Evolutionary conservation across 92 coral and sea anemone genomes (phyloP), one percentile per base, ranked within the genome.

Genomic region (Paramuricea clavata): DNA sequence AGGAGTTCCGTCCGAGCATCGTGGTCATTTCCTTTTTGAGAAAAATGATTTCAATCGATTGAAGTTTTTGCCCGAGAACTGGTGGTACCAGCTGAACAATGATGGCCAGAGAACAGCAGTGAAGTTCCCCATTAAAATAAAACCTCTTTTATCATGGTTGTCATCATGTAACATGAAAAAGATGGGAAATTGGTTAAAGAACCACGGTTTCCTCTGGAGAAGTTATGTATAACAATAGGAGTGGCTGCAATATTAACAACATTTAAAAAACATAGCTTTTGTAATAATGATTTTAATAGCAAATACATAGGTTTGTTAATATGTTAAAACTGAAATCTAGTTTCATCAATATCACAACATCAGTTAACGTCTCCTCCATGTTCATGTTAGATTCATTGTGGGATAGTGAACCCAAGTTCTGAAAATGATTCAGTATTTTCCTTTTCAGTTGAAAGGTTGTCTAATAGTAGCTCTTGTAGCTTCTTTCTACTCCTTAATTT

Each of bases 101-200:
- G 82, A 91, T 87, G 93, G 91, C 26, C 76, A 91, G 44, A 91
- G 89, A 0, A 27, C 74, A 34, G 79, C 94, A 0, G 65, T 91
- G 2, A 86, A 91, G 61, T 91, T 76, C 16, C 86, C 81, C 62
- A 56, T 87, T 12, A 87, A 81, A 49, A 68, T 69, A 0, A 87
- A 87, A 73, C 87, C 90, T 22, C 49, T 81, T 32, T 47, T 87
- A 23, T 87, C 81, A 32, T 87, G 90, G 90, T 87, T 87, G 10
- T 41, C 86, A 79, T 32, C 36, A 16, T 28, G 35, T 8, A 44
- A 10, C 22, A 34, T 69, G 25, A 35, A 32, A 44, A 26, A 9
- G 44, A 76, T 21, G 89, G 89, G 5, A 17, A 65, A 22, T 31
- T 90, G 28, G 32, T 22, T 12, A 41, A 80, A 33, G 90, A 78